A percentile compares a stretch with the other conserved stretches of the same genome.
Conservation (phyloP, 2,113 vertebrate species). For the Crocuta crocuta region DNA sequence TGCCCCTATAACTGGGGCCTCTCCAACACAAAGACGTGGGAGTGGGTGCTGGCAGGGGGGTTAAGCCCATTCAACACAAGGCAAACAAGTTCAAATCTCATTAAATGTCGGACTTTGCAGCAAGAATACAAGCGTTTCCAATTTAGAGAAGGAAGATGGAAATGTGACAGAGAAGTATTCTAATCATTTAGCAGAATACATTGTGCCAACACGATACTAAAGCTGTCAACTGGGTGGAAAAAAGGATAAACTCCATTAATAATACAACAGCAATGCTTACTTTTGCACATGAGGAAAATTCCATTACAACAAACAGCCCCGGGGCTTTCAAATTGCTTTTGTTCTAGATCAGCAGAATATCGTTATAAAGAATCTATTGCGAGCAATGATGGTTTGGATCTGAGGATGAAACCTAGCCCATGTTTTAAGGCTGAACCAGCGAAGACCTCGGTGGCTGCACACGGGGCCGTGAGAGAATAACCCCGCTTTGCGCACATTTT, state of each 20-base stretch:
- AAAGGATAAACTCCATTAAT: constrained; percentile 75
- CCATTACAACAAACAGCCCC: constrained; percentile 77
- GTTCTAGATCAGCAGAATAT: constrained; percentile 67
- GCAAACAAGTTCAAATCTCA: constrained; percentile 86
- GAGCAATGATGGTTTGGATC: constrained; percentile 46
- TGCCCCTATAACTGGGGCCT: constrained; percentile 74
- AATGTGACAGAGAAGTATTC: constrained; percentile 63
- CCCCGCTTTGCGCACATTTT: background rate
- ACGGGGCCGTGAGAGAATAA: background rate
- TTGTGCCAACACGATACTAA: constrained; percentile 64
- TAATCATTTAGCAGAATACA: constrained; percentile 69
- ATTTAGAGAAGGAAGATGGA: constrained; percentile 69
- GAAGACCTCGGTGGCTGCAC: background rate
- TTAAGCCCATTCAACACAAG: constrained; percentile 84
- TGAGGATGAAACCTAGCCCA: constrained; percentile 18
- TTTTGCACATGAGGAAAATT: constrained; percentile 76
- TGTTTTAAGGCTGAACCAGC: background rate
- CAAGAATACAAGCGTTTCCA: constrained; percentile 69
- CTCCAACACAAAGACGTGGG: constrained; percentile 76
- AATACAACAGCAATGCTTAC: constrained; percentile 69
- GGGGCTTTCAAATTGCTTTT: constrained; percentile 65
- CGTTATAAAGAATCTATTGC: constrained; percentile 71
- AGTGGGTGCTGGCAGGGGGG: constrained; percentile 53
- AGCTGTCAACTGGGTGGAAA: constrained; percentile 73
- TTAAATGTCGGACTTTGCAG: constrained; percentile 74